Conservation (phyloP, 1,140 invertebrate genomes). For the Saxidomus purpurata region DNA sequence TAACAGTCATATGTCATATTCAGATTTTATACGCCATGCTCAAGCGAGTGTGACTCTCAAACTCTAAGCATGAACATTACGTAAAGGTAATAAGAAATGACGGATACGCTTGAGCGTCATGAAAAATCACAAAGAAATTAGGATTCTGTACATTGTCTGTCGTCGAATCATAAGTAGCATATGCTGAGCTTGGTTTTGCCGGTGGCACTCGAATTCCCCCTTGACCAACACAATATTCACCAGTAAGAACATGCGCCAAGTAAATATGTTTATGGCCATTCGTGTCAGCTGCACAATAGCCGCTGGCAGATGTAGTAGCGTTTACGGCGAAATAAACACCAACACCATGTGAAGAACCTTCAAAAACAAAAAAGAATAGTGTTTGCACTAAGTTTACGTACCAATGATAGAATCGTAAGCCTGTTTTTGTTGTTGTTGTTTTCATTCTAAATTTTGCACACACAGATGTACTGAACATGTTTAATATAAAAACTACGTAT, state of each 20-base stretch:
- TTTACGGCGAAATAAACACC: conserved; percentile 44
- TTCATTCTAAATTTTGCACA: too few relatives aligned
- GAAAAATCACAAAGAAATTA: conserved; percentile 60
- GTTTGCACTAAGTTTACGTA: too few relatives aligned
- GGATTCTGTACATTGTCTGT: conserved; percentile 50
- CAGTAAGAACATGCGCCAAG: conserved; percentile 49
- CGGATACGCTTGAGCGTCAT: conserved; percentile 54
- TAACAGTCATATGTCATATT: too few relatives aligned
- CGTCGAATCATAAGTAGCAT: conserved; percentile 29
- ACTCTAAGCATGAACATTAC: background rate
- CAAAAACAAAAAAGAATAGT: too few relatives aligned
- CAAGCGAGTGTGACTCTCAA: too few relatives aligned
- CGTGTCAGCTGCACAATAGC: conserved; percentile 31
- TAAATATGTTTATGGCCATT: conserved; percentile 28
- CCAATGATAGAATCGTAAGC: too few relatives aligned
- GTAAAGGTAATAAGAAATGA: conserved; percentile 50
- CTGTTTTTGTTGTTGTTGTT: too few relatives aligned
- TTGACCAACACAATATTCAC: conserved; percentile 31
- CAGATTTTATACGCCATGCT: too few relatives aligned
- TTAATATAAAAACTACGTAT: too few relatives aligned
- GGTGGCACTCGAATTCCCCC: conserved; percentile 13
- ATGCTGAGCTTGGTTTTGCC: background rate
- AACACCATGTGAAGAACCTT: conserved; percentile 29
- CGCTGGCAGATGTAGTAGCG: background rate
- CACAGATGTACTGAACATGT: too few relatives aligned